These are phyloP conservation scores for Odontomachus brunneus DNA, from an alignment of 1,140 invertebrate species.

Conservation along the genomic window DNA sequence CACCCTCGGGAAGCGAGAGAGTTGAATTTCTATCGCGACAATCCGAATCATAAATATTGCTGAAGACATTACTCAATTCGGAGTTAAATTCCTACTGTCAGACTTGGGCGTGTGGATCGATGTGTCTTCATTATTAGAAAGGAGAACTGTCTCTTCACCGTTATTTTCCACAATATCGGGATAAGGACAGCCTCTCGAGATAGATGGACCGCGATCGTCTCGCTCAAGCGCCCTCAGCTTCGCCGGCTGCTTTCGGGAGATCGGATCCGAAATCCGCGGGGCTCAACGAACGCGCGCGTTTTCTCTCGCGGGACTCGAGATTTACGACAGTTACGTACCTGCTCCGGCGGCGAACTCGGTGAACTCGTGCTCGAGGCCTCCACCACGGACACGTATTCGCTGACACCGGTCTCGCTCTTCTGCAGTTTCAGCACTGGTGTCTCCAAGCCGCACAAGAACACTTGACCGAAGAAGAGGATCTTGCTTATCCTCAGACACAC, in stretches of 20 bases:
- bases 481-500: constrained; percentile 91
- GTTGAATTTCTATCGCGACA: too few relatives aligned
- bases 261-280: not conserved
- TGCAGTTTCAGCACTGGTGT: constrained; percentile 92
- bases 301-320: constrained; percentile 4
- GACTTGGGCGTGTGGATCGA: too few relatives aligned
- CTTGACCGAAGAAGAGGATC: constrained; percentile 93
- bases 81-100: too few relatives aligned
- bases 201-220: not conserved
- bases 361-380: constrained; percentile 85
- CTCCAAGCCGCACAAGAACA: constrained; percentile 95
- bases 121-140: too few relatives aligned
- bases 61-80: too few relatives aligned
- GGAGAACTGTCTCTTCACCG: not conserved
- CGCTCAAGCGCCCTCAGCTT: not conserved
- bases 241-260: not conserved
- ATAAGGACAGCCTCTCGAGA: not conserved
- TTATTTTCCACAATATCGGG: not conserved
- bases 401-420: constrained; percentile 88
- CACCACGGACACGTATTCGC: constrained; percentile 90
- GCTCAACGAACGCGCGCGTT: not conserved
- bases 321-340: constrained; percentile 84
- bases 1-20: not conserved
- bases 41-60: too few relatives aligned
- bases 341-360: constrained; percentile 85